These are phyloP conservation scores for Centropyge bicolor DNA, from an alignment of 2,797 vertebrate genomes.

Conservation along the genomic window DNA sequence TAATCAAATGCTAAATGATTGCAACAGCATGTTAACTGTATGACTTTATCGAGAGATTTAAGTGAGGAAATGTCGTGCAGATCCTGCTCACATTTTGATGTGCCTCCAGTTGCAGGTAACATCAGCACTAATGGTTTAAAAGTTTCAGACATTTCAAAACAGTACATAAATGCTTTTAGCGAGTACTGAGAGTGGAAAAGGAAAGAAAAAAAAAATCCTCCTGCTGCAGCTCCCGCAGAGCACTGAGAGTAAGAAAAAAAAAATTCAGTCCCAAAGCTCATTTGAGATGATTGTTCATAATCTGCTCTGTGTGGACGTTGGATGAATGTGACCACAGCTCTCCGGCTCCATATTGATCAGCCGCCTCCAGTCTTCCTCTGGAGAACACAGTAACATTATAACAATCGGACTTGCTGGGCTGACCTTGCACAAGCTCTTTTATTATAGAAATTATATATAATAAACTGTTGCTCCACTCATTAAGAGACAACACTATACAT, in stretches of 20 bases:
- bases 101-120: background rate
- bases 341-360: background rate
- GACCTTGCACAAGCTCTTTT: background rate
- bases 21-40: no score
- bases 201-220: background rate
- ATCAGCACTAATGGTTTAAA: background rate
- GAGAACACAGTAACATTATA: background rate
- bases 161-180: background rate
- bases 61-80: background rate
- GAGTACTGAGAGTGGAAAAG: background rate
- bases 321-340: background rate
- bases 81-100: background rate
- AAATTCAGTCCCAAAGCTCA: background rate
- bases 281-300: background rate
- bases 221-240: background rate
- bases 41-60: background rate
- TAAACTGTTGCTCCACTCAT: background rate
- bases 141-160: background rate
- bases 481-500: background rate
- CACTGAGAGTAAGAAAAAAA: background rate
- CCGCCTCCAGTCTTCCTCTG: background rate
- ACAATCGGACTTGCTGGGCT: background rate
- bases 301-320: background rate
- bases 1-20: no score
- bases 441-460: background rate